Evolutionary conservation across 2,797 vertebrate species (phyloP).

Genomic region (Bufotes viridis): DNA sequence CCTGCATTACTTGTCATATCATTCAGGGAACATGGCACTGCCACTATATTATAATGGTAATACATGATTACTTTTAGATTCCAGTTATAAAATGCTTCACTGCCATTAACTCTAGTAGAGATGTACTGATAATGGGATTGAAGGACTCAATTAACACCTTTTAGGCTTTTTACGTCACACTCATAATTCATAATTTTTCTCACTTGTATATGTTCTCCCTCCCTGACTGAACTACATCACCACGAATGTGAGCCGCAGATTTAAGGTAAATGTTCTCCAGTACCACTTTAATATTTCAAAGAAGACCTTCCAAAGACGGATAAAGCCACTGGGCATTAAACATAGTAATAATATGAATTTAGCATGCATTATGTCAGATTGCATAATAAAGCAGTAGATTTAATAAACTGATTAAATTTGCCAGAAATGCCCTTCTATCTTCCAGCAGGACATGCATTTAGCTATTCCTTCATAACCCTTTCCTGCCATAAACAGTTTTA

Average conservation of each 20-base stretch:
- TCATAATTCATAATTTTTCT: conserved; percentile 68
- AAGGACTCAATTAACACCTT: conserved; percentile 69
- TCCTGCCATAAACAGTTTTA: no score
- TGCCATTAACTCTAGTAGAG: conserved; percentile 48
- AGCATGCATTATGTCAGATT: not conserved
- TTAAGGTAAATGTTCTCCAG: conserved; percentile 28
- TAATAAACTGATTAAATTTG: not conserved
- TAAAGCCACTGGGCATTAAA: not conserved
- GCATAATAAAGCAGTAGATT: not conserved
- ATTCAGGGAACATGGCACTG: conserved; percentile 43
- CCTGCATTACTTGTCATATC: conserved; percentile 52
- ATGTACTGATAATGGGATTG: conserved; percentile 64
- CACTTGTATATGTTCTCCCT: conserved; percentile 65
- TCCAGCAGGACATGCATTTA: not conserved
- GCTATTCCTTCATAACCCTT: not conserved
- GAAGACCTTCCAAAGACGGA: not conserved
- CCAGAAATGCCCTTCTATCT: not conserved
- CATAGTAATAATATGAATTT: not conserved
- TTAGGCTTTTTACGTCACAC: conserved; percentile 67
- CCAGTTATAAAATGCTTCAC: conserved; percentile 61
- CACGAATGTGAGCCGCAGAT: conserved; percentile 65
- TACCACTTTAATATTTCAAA: conserved; percentile 13
- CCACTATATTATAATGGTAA: conserved; percentile 18
- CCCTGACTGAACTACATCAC: conserved; percentile 63
- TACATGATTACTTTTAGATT: conserved; percentile 56